Evolutionary conservation across 2,797 vertebrate species (phyloP).

Genomic region (Pyrocephalus nanus): DNA sequence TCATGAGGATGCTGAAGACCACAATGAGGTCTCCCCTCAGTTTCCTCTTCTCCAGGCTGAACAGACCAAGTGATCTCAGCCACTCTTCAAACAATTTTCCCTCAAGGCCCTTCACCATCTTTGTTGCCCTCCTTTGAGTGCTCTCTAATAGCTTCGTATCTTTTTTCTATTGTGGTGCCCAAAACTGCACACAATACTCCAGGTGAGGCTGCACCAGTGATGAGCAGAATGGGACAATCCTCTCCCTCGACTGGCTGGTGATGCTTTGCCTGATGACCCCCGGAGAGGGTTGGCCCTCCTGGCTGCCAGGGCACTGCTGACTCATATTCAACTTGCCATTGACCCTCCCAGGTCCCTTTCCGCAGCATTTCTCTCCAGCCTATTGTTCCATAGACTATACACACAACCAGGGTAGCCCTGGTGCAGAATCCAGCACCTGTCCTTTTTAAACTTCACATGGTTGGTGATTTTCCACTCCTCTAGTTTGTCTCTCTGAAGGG

Average conservation of each 20-base stretch:
- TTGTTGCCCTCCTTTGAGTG: not conserved
- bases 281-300: fast-evolving
- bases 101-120: not conserved
- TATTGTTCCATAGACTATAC: not conserved
- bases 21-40: not conserved
- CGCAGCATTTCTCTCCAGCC: fast-evolving
- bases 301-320: not conserved
- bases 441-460: not conserved
- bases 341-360: fast-evolving
- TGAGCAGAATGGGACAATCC: not conserved
- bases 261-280: not conserved
- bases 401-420: not conserved
- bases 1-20: not conserved
- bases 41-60: not conserved
- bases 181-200: fast-evolving
- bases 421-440: not conserved
- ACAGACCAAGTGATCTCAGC: not conserved
- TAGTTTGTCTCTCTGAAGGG: not conserved
- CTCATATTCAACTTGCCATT: fast-evolving
- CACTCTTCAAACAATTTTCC: not conserved
- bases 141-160: not conserved
- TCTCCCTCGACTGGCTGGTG: fast-evolving
- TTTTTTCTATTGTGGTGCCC: not conserved
- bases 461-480: too few relatives aligned
- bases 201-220: fast-evolving